Conservation (phyloP, 2,888 invertebrate species). For the Andrena minutula region DNA sequence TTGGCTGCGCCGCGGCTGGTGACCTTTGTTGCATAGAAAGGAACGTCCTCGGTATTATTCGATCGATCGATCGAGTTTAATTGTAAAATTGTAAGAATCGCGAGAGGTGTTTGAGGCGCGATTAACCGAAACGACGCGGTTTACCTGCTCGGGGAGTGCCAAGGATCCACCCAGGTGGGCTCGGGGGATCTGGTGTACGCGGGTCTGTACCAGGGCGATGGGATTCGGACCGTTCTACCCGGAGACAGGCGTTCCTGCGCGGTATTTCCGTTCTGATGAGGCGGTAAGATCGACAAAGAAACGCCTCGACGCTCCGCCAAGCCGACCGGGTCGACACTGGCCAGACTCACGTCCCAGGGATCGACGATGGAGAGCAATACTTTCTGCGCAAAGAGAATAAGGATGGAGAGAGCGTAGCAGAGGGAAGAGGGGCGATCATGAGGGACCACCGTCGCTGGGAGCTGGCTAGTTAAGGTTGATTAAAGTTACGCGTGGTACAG, state of each 20-base stretch:
- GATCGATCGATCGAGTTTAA: too few species aligned
- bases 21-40: conserved; percentile 34
- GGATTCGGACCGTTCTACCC: conserved; percentile 68
- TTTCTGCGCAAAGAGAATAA: conserved; percentile 67
- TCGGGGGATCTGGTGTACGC: conserved; percentile 29
- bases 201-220: conserved; percentile 83
- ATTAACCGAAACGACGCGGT: not conserved
- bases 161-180: conserved; percentile 53
- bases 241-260: conserved; percentile 41
- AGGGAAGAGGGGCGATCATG: conserved; percentile 20
- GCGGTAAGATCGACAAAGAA: conserved; percentile 69
- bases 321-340: conserved; percentile 82
- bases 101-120: too few species aligned
- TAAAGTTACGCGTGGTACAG: conserved; percentile 46
- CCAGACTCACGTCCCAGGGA: conserved; percentile 83
- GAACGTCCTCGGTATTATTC: not conserved
- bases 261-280: conserved; percentile 25
- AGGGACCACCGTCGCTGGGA: conserved; percentile 64
- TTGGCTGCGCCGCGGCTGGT: not conserved
- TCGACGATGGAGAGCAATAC: conserved; percentile 82
- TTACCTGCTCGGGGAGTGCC: conserved; percentile 48
- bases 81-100: too few species aligned
- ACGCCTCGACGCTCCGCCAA: conserved; percentile 78
- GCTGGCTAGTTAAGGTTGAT: conserved; percentile 76
- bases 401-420: conserved; percentile 45